Conservation (phyloP, 2,888 invertebrate genomes). For the Gastrophysa polygoni region DNA sequence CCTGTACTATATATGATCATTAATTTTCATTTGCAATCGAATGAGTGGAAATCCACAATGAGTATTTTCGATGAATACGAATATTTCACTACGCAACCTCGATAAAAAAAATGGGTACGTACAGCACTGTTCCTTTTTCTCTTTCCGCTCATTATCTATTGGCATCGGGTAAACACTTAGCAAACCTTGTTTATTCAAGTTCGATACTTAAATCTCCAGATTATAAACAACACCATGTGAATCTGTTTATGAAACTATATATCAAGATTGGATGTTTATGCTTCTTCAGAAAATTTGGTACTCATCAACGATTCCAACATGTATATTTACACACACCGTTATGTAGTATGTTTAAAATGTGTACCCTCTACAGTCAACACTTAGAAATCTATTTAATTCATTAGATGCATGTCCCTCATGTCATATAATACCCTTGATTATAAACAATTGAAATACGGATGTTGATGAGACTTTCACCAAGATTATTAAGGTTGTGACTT, state of each 20-base stretch:
- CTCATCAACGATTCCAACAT: constrained; percentile 54
- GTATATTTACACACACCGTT: constrained; percentile 53
- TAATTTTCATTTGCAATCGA: too few species aligned
- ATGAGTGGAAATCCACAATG: too few species aligned
- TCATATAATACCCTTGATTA: too few species aligned
- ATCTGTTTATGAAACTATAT: constrained; percentile 53
- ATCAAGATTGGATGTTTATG: constrained; percentile 51
- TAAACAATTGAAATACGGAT: background rate
- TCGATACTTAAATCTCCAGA: constrained; percentile 54
- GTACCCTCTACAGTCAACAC: constrained; percentile 45
- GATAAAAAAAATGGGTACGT: background rate
- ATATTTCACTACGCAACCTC: too few species aligned
- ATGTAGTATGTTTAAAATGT: constrained; percentile 49
- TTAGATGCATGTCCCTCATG: background rate
- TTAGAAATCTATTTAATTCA: constrained; percentile 2
- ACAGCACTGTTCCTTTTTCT: constrained; percentile 34
- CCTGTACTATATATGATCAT: too few species aligned
- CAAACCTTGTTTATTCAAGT: constrained; percentile 54
- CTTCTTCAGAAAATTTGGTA: constrained; percentile 54
- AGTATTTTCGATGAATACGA: too few species aligned
- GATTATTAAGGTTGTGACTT: background rate
- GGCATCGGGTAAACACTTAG: constrained; percentile 55
- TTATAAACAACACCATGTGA: constrained; percentile 55
- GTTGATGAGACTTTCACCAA: background rate
- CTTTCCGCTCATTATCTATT: constrained; percentile 53